Base-by-base conservation (phyloP, 2,113 vertebrate species). In the Anser cygnoides region DNA sequence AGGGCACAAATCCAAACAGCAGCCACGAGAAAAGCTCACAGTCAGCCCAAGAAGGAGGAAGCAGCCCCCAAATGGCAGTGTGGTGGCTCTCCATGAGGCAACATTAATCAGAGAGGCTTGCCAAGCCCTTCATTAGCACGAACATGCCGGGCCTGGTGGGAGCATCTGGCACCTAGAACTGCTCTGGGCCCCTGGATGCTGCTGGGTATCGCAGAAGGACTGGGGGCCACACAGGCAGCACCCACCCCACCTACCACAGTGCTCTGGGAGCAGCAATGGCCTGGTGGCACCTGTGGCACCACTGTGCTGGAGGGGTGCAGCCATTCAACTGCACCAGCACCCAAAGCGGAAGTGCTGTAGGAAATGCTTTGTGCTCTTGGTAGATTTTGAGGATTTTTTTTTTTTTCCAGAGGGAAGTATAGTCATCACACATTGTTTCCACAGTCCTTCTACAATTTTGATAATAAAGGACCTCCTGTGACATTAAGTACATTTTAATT, bases 401-500 rank as follows among this genome's bases (percentile, higher is more conserved):
- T 43, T 81, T 75, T 67, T 39, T 35, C 35, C 68, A 94, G 31
- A 39, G 63, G 29, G 26, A 11, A 37, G 84, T 71, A 75, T 66
- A 95, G 76, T 76, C 52, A 84, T 70, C 50, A 43, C 77, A 39
- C 77, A 43, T 43, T 86, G 78, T 90, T 95, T 92, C 74, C 63
- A 77, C 41, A 46, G 63, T 81, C 82, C 46, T 89, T 58, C 77
- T 66, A 71, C 52, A 80, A 95, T 94, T 92, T 95, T 63, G 61
- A 70, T 94, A 89, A 84, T 84, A 93, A 49, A 96, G 50, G 96
- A 84, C 84, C 52, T 89, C 80, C 81, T 93, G 87, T 89, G 89
- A 90, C 93, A 92, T 79, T 80, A 93, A 97, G 94, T 90, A 80
- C 85, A 92, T 96, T 94, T 96, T 97, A 96, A 96, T 95, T 96